Conservation (phyloP, 2,113 vertebrate genomes). For the Pangasianodon gigas region DNA sequence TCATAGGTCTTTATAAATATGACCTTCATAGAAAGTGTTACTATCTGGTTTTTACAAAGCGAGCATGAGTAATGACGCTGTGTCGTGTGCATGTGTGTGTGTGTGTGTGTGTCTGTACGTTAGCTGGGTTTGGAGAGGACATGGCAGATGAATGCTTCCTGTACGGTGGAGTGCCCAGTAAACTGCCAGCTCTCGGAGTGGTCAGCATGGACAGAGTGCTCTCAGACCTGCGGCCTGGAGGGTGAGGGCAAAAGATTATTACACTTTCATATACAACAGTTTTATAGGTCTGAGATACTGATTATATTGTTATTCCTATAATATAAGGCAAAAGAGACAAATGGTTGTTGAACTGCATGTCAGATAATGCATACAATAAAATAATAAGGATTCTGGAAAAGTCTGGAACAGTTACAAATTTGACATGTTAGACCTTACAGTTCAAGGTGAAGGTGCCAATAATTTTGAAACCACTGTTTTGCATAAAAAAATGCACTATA, state of each 20-base stretch:
- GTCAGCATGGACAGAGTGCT: slow-evolving; percentile 92
- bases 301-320: neutral
- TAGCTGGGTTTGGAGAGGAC: slow-evolving; percentile 89
- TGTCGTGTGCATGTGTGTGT: neutral
- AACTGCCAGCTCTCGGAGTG: slow-evolving; percentile 97
- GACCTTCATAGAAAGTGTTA: neutral
- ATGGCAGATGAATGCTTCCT: slow-evolving; percentile 94
- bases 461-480: neutral
- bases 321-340: neutral
- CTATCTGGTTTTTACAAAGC: neutral
- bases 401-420: neutral
- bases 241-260: slow-evolving; percentile 69
- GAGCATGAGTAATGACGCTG: neutral
- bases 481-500: too few species aligned
- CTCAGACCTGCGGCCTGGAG: slow-evolving; percentile 89
- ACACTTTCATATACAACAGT: neutral
- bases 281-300: neutral
- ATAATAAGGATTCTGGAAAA: neutral
- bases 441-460: neutral
- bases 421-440: neutral
- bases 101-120: slow-evolving; percentile 30
- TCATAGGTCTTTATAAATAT: neutral
- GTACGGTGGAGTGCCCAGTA: slow-evolving; percentile 91
- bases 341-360: neutral
- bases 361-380: neutral